Evolutionary conservation across 1,140 invertebrate species (phyloP).

Genomic region (Tetragnatha versicolor): DNA sequence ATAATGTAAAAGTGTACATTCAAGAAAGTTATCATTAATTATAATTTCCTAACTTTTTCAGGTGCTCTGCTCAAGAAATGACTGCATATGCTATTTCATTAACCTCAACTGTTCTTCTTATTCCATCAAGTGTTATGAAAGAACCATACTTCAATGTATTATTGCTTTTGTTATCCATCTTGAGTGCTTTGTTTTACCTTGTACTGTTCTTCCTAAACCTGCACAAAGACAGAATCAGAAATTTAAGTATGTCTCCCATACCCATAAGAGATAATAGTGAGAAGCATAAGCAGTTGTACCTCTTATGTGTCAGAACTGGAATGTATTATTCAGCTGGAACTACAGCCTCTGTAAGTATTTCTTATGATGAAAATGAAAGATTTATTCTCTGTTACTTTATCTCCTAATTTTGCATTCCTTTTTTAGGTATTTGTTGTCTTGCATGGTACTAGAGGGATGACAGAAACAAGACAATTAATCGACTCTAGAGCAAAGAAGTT

Average conservation of each 20-base stretch:
- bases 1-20: neutral
- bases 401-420: neutral
- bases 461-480: constrained; percentile 45
- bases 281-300: constrained; percentile 30
- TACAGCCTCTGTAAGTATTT: constrained; percentile 45
- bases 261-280: constrained; percentile 15
- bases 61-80: constrained; percentile 29
- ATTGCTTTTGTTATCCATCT: neutral
- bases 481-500: neutral
- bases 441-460: constrained; percentile 42
- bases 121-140: constrained; percentile 21
- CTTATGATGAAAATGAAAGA: neutral
- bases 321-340: constrained; percentile 46
- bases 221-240: constrained; percentile 14
- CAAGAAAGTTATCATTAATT: neutral
- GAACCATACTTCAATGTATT: constrained; percentile 26
- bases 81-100: constrained; percentile 28
- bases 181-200: neutral
- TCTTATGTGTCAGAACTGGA: constrained; percentile 38
- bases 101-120: neutral
- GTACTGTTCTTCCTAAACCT: constrained; percentile 2
- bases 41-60: neutral
- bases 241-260: neutral
- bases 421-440: constrained; percentile 52
- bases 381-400: neutral